Percentiles rank a stretch among this genome's conserved stretches.
Conservation (phyloP, 1,140 invertebrate genomes). For the Leptopilina clavipes region DNA sequence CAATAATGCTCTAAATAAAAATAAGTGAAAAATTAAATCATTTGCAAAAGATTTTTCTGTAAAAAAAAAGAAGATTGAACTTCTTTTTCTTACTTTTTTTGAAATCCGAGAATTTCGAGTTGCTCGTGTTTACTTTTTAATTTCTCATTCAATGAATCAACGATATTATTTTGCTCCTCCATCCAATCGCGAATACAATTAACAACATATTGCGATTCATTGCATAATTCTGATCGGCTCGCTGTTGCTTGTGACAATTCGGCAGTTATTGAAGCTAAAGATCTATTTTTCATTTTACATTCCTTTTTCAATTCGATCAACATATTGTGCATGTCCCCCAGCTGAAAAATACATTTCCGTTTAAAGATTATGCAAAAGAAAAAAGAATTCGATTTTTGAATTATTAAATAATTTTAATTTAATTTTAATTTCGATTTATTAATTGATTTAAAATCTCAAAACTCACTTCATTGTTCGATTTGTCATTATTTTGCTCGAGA, state of each 20-base stretch:
- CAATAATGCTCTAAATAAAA: conserved; percentile 50
- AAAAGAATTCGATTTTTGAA: background rate
- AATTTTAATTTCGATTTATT: background rate
- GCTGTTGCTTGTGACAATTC: conserved; percentile 61
- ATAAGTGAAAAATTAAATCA: background rate
- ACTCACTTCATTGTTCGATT: conserved; percentile 61
- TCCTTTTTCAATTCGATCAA: conserved; percentile 60
- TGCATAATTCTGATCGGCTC: conserved; percentile 61
- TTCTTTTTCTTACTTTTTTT: conserved; percentile 62
- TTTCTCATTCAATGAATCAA: conserved; percentile 52
- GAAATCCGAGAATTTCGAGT: conserved; percentile 52
- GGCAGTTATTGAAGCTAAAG: conserved; percentile 58
- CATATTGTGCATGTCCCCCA: conserved; percentile 61
- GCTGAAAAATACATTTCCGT: conserved; percentile 47
- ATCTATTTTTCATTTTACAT: conserved; percentile 62
- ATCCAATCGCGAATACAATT: conserved; percentile 63
- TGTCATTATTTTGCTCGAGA: conserved; percentile 60
- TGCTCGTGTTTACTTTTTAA: conserved; percentile 62
- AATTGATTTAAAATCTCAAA: background rate
- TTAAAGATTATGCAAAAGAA: too few species aligned
- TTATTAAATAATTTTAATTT: conserved; percentile 6
- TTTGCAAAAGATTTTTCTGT: too few species aligned
- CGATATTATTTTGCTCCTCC: conserved; percentile 59
- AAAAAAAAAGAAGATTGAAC: too few species aligned
- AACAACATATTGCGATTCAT: conserved; percentile 63